These are phyloP conservation scores for Tangara arthus DNA, from an alignment of 2,797 vertebrate genomes.

Conservation along the genomic window DNA sequence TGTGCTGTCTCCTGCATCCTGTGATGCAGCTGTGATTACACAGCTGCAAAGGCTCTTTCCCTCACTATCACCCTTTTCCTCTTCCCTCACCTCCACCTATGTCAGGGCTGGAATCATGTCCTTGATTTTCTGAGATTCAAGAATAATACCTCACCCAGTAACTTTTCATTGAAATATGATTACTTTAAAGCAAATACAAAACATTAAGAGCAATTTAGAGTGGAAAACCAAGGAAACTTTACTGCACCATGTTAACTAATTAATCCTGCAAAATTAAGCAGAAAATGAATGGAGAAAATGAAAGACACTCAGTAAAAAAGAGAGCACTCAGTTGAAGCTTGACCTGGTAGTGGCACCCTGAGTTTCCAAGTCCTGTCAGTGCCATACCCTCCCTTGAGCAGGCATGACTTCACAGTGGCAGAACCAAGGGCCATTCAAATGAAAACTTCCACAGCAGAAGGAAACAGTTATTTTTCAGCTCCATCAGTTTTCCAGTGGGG, in stretches of 20 bases:
- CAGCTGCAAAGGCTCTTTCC: not conserved
- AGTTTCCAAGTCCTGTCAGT: not conserved
- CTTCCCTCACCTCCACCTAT: not conserved
- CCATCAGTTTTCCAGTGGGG: not conserved
- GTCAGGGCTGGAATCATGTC: not conserved
- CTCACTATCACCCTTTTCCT: not conserved
- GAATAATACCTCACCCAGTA: not conserved
- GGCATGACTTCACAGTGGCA: not conserved
- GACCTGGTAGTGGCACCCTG: not conserved
- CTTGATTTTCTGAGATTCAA: not conserved
- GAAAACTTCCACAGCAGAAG: not conserved
- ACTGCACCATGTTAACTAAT: not conserved
- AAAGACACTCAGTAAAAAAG: not conserved
- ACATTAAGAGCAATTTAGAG: not conserved
- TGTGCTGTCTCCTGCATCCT: not conserved
- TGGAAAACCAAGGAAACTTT: not conserved
- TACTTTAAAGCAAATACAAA: not conserved
- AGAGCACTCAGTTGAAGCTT: not conserved
- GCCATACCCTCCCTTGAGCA: not conserved
- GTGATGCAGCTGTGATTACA: conserved; percentile 1
- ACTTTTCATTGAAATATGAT: not conserved
- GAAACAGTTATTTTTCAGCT: conserved; percentile 7
- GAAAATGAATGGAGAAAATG: not conserved
- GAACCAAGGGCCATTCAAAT: not conserved
- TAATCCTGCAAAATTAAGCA: not conserved